Evolutionary conservation across 2,797 vertebrate species (phyloP).

Genomic region (Rachycentron canadum): DNA sequence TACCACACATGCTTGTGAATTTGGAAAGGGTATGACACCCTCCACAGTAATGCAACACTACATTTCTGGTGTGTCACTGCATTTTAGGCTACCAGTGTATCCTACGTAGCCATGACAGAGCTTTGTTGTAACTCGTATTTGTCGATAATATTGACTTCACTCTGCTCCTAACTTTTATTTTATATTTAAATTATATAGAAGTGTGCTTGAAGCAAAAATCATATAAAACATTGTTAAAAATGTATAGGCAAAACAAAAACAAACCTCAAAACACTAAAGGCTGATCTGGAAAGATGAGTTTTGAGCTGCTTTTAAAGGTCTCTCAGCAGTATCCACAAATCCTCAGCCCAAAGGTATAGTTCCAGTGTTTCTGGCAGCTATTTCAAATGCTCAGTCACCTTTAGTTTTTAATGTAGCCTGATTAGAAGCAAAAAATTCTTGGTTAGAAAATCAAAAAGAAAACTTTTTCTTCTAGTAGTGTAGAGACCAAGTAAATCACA

Average conservation of each 20-base stretch:
- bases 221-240: background rate
- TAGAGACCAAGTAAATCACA: background rate
- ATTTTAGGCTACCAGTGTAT: background rate
- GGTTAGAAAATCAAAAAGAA: constrained; percentile 3
- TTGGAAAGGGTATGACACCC: background rate
- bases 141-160: constrained; percentile 1
- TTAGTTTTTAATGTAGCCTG: constrained; percentile 24
- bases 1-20: constrained; percentile 1
- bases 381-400: constrained; percentile 14
- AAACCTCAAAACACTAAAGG: constrained; percentile 8
- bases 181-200: too few relatives aligned
- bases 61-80: background rate
- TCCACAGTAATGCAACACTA: background rate
- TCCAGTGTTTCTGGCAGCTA: constrained; percentile 3
- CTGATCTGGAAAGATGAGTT: background rate
- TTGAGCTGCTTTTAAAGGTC: constrained; percentile 9
- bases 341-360: constrained; percentile 3
- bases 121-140: too few relatives aligned
- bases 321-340: background rate
- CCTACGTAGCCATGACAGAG: background rate
- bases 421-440: constrained; percentile 6
- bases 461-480: background rate
- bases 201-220: background rate
- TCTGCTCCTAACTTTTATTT: background rate
- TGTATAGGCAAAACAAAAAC: constrained; percentile 1